Evolutionary conservation across 1,140 invertebrate genomes (phyloP).

Genomic region (Magallana angulata): DNA sequence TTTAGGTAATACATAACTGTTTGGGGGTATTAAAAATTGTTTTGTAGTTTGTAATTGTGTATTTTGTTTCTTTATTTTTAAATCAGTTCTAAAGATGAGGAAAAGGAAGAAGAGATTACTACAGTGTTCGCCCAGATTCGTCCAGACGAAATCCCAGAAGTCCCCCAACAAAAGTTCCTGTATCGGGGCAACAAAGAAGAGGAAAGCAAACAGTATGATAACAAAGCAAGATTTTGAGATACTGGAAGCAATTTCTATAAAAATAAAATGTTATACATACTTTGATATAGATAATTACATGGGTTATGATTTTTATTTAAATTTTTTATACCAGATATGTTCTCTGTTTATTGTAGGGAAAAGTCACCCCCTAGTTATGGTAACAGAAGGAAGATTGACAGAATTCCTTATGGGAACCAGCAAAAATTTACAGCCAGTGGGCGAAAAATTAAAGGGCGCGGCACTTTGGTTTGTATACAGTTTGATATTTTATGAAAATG

Average conservation of each 20-base stretch:
- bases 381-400: slow-evolving; percentile 55
- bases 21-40: neutral
- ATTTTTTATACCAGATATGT: neutral
- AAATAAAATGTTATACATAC: no score
- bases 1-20: no score
- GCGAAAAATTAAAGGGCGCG: slow-evolving; percentile 69
- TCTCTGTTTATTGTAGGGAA: slow-evolving; percentile 34
- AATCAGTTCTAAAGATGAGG: slow-evolving; percentile 42
- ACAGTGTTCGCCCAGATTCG: slow-evolving; percentile 69
- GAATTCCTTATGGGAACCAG: slow-evolving; percentile 53
- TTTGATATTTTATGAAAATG: neutral
- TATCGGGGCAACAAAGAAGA: slow-evolving; percentile 59
- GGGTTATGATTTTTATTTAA: no score
- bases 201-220: slow-evolving; percentile 48
- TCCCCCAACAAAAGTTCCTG: slow-evolving; percentile 70
- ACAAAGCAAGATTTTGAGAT: no score
- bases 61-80: no score
- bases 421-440: slow-evolving; percentile 66
- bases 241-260: no score
- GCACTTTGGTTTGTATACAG: slow-evolving; percentile 64
- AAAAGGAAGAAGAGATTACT: slow-evolving; percentile 60
- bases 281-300: no score
- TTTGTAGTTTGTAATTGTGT: neutral
- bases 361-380: slow-evolving; percentile 61
- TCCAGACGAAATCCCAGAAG: slow-evolving; percentile 71